Conservation (phyloP, 1,140 invertebrate genomes). For the Listronotus oregonensis region DNA sequence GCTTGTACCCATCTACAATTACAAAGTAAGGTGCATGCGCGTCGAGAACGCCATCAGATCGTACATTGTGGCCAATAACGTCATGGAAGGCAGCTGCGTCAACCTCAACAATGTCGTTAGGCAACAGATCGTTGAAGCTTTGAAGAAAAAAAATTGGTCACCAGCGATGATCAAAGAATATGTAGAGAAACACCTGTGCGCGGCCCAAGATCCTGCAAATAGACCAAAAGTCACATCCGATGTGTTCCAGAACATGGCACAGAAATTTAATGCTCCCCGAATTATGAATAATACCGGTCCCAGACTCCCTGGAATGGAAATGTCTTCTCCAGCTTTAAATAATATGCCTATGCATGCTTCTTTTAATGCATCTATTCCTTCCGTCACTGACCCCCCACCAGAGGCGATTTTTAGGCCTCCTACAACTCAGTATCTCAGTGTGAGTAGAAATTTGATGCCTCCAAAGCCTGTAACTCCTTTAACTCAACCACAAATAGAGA, state of each 20-base stretch:
- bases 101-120: constrained; percentile 5
- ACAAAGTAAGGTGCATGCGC: neutral
- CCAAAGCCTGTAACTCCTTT: too few relatives aligned
- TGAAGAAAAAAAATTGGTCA: constrained; percentile 4
- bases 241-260: neutral
- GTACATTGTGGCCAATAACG: neutral
- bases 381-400: too few relatives aligned
- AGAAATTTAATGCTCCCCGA: neutral
- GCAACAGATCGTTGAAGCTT: constrained; percentile 7
- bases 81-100: constrained; percentile 4
- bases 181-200: neutral
- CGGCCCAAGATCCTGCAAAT: neutral
- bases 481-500: too few relatives aligned
- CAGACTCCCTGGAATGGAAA: too few relatives aligned
- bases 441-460: too few relatives aligned
- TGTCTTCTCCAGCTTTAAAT: too few relatives aligned
- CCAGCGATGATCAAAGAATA: neutral
- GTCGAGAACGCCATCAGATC: neutral
- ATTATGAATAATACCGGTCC: too few relatives aligned
- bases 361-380: too few relatives aligned
- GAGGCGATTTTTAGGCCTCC: too few relatives aligned
- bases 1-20: neutral
- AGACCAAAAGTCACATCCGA: neutral
- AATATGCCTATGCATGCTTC: too few relatives aligned
- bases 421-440: too few relatives aligned